Percentiles rank a stretch among this genome's conserved stretches.
Conservation (phyloP, 1,140 invertebrate species). For the Sinonovacula constricta region DNA sequence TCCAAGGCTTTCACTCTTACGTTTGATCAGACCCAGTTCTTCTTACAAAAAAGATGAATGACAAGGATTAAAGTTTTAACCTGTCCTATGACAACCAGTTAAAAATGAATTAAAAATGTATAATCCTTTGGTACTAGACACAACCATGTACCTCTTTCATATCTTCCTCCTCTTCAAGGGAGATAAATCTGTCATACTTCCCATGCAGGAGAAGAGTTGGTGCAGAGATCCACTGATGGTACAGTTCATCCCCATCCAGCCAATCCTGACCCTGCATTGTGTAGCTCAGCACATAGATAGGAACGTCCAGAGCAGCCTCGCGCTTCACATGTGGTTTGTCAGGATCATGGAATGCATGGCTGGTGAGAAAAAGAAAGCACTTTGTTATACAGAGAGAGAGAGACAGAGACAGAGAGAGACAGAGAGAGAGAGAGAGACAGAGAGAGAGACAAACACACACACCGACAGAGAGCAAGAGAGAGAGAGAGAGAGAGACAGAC, state of each 20-base stretch:
- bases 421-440: not conserved
- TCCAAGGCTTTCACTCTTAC: too few species aligned
- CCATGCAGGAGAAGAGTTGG: slow-evolving; percentile 87
- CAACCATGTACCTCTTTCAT: slow-evolving; percentile 84
- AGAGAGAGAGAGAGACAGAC: too few species aligned
- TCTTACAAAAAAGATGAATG: too few species aligned
- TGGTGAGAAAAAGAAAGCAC: slow-evolving; percentile 53
- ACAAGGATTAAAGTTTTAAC: too few species aligned
- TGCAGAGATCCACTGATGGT: slow-evolving; percentile 84
- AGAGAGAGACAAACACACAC: not conserved
- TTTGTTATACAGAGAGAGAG: slow-evolving; percentile 2
- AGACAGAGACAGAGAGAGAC: not conserved
- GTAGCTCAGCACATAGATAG: slow-evolving; percentile 82
- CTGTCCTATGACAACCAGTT: too few species aligned
- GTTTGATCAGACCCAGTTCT: too few species aligned
- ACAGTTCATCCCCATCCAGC: slow-evolving; percentile 86
- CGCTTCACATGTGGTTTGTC: slow-evolving; percentile 50
- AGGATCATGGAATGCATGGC: slow-evolving; percentile 70
- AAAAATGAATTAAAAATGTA: too few species aligned
- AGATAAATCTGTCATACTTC: slow-evolving; percentile 84
- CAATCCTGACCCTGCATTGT: slow-evolving; percentile 84
- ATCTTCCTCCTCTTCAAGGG: slow-evolving; percentile 86
- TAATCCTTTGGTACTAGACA: too few species aligned
- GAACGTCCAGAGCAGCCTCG: slow-evolving; percentile 80
- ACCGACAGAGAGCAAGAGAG: not conserved